Evolutionary conservation across 1,140 invertebrate genomes (phyloP), one percentile per base, ranked within the genome.

Genomic region (Mesaphorura yosii): DNA sequence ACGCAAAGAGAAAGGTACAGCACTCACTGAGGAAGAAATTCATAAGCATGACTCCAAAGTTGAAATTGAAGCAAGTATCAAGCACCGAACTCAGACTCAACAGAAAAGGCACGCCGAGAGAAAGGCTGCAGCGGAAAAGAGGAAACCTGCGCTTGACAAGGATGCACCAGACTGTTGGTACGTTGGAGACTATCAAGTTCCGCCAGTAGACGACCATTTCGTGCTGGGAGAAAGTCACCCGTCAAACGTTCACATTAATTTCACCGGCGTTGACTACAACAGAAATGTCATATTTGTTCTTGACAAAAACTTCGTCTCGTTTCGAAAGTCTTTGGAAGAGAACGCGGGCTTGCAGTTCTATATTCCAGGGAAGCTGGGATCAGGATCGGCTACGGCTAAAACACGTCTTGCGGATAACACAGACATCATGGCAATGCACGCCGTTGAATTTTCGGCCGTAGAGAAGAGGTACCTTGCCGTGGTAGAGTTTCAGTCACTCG

Each of bases 391-490:
- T 10, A 10, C 10, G n/a, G 31, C n/a, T 10, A 34, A 10, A 34
- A 10, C n/a, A n/a, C 31, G n/a, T 34, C 10, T 34, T 10, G 31
- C n/a, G n/a, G n/a, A 10, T 34, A 10, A 34, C 10, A 10, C 31
- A 34, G 44, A 17, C 6, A 12, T 46, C 44, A 26, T 46, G 23
- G 19, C 44, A 15, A 37, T 39, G 4, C 47, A 54, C 26, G 34
- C 46, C 17, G 47, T 58, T 2, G 42, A 58, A 31, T 58, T 58
- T 29, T 41, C 51, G 3, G 57, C 45, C 14, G 44, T 46, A 2
- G 57, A 58, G 28, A 48, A 48, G 22, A 12, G 42, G 23, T 58
- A 49, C 39, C 2, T 54, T 7, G 15, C 31, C 7, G 47, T 48
- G 4, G 23, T 54, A 5, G 41, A 44, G 14, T 45, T 58, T 26